phyloP scores from a whole-genome alignment of 2,113 vertebrate genomes.

The Anguilla japonica region DNA sequence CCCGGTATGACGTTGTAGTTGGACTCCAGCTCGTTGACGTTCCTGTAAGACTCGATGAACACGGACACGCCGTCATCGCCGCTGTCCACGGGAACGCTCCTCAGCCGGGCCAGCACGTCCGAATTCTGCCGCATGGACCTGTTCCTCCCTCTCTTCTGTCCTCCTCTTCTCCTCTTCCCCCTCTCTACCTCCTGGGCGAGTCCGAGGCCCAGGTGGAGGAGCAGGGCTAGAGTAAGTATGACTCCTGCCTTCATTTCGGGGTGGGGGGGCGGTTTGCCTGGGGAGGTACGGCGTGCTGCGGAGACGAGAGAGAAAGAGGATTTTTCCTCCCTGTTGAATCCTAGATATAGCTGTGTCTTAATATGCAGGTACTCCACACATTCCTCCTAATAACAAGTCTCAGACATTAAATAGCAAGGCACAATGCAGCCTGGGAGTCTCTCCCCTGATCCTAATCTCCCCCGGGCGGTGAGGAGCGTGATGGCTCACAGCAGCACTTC shows the following conservation, averaged over 20 bases:
- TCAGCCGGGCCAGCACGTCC: not conserved
- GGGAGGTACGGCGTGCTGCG: conserved; percentile 8
- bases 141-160: conserved; percentile 27
- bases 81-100: conserved; percentile 46
- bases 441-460: conserved; percentile 23
- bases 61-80: conserved; percentile 58
- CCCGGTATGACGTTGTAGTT: conserved; percentile 85
- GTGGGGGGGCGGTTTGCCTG: conserved; percentile 39
- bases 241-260: conserved; percentile 70
- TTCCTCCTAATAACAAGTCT: conserved; percentile 53
- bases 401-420: conserved; percentile 43
- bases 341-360: conserved; percentile 55
- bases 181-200: conserved; percentile 46
- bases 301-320: conserved; percentile 1
- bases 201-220: conserved; percentile 56
- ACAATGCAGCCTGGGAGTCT: conserved; percentile 14
- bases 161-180: conserved; percentile 52
- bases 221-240: conserved; percentile 59
- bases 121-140: conserved; percentile 21
- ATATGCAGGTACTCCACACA: conserved; percentile 49
- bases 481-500: not conserved
- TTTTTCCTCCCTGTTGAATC: not conserved
- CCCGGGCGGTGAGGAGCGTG: not conserved
- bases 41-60: conserved; percentile 69
- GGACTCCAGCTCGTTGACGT: conserved; percentile 68